Evolutionary conservation across 2,113 vertebrate genomes (phyloP).

Genomic region (Micronycteris hirsuta): DNA sequence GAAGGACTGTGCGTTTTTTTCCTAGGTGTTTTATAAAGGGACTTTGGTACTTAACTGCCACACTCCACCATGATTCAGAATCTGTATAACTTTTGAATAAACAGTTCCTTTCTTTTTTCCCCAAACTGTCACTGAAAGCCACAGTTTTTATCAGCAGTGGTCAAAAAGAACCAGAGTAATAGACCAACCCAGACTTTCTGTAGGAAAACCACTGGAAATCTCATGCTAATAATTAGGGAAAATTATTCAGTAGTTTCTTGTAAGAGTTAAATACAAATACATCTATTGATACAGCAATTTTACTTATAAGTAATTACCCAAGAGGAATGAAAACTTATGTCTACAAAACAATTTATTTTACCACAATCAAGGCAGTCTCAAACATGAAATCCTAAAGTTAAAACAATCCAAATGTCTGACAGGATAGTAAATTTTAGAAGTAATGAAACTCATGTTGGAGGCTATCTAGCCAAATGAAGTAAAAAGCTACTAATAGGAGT

Average conservation of each 20-base stretch:
- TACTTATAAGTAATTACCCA: neutral
- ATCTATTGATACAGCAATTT: neutral
- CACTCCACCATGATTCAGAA: too few relatives aligned
- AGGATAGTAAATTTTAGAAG: neutral
- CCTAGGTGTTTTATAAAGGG: too few relatives aligned
- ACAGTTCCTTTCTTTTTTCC: too few relatives aligned
- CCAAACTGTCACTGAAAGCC: too few relatives aligned
- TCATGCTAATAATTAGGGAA: neutral
- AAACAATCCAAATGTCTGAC: neutral
- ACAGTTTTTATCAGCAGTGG: too few relatives aligned
- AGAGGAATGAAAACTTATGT: neutral
- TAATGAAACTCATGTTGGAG: neutral
- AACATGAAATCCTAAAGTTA: neutral
- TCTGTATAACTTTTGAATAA: too few relatives aligned
- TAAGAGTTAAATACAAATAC: neutral
- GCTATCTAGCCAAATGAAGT: neutral
- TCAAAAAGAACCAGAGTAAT: too few relatives aligned
- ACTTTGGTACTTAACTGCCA: too few relatives aligned
- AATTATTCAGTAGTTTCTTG: neutral
- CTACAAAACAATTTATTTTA: neutral
- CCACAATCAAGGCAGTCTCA: neutral
- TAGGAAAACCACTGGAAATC: neutral
- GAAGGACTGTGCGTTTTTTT: too few relatives aligned
- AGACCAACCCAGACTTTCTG: too few relatives aligned
- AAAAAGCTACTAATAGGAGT: neutral